Base-by-base conservation (phyloP, 2,797 vertebrate genomes). In the Enteromius unitaeniatus region DNA sequence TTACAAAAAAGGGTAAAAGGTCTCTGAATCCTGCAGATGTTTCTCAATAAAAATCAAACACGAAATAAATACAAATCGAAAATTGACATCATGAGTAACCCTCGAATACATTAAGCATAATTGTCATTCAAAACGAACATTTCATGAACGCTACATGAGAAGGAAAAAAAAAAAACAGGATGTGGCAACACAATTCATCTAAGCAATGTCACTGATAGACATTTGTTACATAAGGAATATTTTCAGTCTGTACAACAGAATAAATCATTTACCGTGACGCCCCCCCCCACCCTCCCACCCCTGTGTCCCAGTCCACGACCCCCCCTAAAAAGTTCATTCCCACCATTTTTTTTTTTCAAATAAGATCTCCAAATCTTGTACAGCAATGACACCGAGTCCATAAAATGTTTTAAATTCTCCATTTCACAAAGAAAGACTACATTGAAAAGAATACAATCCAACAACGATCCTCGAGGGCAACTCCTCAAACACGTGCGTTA, bases 241-340 rank as follows among this genome's bases (percentile, higher is more conserved):
- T 88, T 88, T 92, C 87, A 91, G 90, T 92, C 92, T 95, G 92
- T 95, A 95, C 94, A 95, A 91, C 91, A 91, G 92, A 94, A 94
- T 91, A 92, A 69, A 91, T 94, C 91, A 93, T 93, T 93, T 91
- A 86, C 26, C 79, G 55, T 84, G 70, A 78, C 51, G 13, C n/a
- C n/a, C 88, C 86, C 84, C 72, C 64, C 45, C 78, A 69, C 70
- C 21, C 85, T 81, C 11, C 84, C 69, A n/a, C 49, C 60, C 67
- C 68, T 19, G 17, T 47, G 73, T 70, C 26, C 37, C 86, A 60
- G 49, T 68, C 68, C 85, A 81, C 5, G n/a, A 45, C 70, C 79
- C 37, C 70, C 70, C 73, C 64, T 34, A 34, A 34, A 86, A 81
- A 85, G 78, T 78, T 49, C 67, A 31, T 68, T 82, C 88, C 83